phyloP scores from a whole-genome alignment of 2,888 invertebrate genomes.

The Eustalomyia histrio region DNA sequence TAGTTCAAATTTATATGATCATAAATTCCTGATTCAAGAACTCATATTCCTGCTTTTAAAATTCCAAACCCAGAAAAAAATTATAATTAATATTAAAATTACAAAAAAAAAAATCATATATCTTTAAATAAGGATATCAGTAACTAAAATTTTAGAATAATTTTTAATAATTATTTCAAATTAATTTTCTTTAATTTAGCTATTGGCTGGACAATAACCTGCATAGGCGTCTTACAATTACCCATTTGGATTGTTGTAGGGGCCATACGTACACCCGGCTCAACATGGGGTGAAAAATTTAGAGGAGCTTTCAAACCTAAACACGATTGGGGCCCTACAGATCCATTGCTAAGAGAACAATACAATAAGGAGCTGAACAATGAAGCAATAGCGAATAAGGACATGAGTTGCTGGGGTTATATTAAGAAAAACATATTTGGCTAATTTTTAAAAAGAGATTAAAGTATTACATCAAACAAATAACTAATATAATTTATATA shows the following conservation, averaged over 20 bases:
- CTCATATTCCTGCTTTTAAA: too few species aligned
- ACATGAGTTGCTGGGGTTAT: slow-evolving; percentile 70
- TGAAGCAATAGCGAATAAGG: slow-evolving; percentile 69
- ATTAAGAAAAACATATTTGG: slow-evolving; percentile 76
- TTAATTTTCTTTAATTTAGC: slow-evolving; percentile 64
- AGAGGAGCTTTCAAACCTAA: slow-evolving; percentile 80
- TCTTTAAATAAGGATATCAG: too few species aligned
- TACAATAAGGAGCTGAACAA: slow-evolving; percentile 80
- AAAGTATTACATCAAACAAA: slow-evolving; percentile 32
- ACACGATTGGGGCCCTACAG: slow-evolving; percentile 82
- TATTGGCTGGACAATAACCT: slow-evolving; percentile 80
- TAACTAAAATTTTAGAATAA: too few species aligned
- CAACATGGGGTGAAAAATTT: slow-evolving; percentile 75
- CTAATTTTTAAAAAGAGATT: slow-evolving; percentile 53
- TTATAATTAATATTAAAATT: too few species aligned
- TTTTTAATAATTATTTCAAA: too few species aligned
- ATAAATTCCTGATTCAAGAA: too few species aligned
- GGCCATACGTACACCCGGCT: slow-evolving; percentile 74
- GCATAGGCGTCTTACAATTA: slow-evolving; percentile 81
- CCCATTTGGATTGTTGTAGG: slow-evolving; percentile 78
- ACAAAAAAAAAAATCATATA: too few species aligned
- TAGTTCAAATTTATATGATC: too few species aligned
- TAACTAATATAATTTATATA: slow-evolving; percentile 33
- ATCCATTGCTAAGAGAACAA: slow-evolving; percentile 80
- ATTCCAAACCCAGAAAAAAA: too few species aligned